Percentiles rank a stretch among this genome's conserved stretches.
phyloP scores from a whole-genome alignment of 2,888 invertebrate genomes.

The Eudasyphora cyanicolor region DNA sequence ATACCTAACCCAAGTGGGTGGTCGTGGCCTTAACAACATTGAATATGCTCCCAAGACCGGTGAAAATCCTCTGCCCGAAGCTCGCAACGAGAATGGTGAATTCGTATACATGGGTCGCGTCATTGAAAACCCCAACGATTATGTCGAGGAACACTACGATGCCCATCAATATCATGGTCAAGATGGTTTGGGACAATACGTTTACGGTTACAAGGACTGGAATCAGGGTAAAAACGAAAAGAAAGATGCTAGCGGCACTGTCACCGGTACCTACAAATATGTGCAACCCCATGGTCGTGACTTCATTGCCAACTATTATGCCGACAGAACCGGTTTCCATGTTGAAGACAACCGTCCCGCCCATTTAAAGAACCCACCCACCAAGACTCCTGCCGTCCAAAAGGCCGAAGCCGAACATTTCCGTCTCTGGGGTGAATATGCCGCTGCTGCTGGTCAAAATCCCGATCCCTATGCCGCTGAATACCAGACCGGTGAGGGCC shows the following conservation, averaged over 20 bases:
- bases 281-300: slow-evolving; percentile 81
- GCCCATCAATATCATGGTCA: slow-evolving; percentile 88
- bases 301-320: slow-evolving; percentile 83
- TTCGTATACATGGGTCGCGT: slow-evolving; percentile 81
- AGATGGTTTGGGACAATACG: slow-evolving; percentile 86
- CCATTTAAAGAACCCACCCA: slow-evolving; percentile 83
- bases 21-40: slow-evolving; percentile 78
- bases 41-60: slow-evolving; percentile 83
- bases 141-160: slow-evolving; percentile 86
- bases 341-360: slow-evolving; percentile 87
- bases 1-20: slow-evolving; percentile 78
- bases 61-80: slow-evolving; percentile 80
- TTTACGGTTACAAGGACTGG: slow-evolving; percentile 87
- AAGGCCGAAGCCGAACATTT: slow-evolving; percentile 86
- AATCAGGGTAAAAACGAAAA: slow-evolving; percentile 88
- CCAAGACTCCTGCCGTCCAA: slow-evolving; percentile 86
- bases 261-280: slow-evolving; percentile 87
- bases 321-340: slow-evolving; percentile 89
- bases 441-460: slow-evolving; percentile 81
- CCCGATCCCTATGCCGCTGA: slow-evolving; percentile 80
- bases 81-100: slow-evolving; percentile 77
- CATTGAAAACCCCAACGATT: slow-evolving; percentile 84
- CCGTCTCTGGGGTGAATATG: slow-evolving; percentile 85
- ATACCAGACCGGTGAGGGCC: slow-evolving; percentile 74
- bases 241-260: slow-evolving; percentile 84